These are phyloP conservation scores for Semotilus atromaculatus DNA, from an alignment of 2,797 vertebrate species.

Conservation along the genomic window DNA sequence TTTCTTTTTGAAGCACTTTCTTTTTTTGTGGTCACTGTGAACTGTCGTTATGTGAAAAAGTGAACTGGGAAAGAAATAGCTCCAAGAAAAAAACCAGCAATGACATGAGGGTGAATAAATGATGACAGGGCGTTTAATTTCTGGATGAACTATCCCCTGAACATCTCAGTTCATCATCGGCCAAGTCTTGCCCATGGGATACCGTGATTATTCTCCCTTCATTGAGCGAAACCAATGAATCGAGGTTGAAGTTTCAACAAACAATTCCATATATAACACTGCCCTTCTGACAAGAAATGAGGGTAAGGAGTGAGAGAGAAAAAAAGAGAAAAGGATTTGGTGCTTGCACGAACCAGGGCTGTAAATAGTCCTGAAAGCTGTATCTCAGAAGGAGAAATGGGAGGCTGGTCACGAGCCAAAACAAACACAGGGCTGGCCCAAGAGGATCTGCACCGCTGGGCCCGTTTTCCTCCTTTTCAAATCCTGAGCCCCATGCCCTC, in stretches of 20 bases:
- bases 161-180: constrained; percentile 55
- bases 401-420: constrained; percentile 78
- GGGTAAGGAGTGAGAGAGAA: constrained; percentile 20
- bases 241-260: constrained; percentile 65
- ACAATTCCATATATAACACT: constrained; percentile 61
- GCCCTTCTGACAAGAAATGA: constrained; percentile 45
- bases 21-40: neutral
- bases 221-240: constrained; percentile 51
- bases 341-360: constrained; percentile 78
- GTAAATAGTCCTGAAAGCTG: constrained; percentile 78
- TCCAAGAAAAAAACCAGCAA: neutral
- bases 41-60: neutral
- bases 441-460: constrained; percentile 68
- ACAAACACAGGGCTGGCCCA: constrained; percentile 76
- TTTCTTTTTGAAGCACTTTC: neutral
- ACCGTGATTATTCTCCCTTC: constrained; percentile 39
- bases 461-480: constrained; percentile 63
- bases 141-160: constrained; percentile 17
- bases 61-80: neutral
- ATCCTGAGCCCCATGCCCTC: constrained; percentile 50
- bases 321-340: constrained; percentile 66
- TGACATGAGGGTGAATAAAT: neutral
- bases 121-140: constrained; percentile 8
- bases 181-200: constrained; percentile 25
- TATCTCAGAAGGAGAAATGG: constrained; percentile 82